phyloP scores from a whole-genome alignment of 2,888 invertebrate genomes.

The Orthosia cruda region DNA sequence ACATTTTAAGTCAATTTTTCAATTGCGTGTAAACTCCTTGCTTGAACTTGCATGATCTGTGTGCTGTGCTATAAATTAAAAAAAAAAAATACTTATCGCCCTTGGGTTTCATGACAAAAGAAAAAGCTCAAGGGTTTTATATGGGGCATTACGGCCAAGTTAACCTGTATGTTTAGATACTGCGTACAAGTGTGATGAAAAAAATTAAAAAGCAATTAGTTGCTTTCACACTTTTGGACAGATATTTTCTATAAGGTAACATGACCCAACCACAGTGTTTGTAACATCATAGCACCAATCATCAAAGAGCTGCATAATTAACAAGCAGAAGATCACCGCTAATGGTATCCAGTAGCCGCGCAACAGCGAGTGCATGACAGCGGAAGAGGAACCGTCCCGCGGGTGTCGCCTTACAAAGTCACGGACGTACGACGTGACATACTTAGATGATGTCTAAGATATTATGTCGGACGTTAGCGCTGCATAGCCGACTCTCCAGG shows the following conservation, averaged over 20 bases:
- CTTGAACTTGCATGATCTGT: too few relatives aligned
- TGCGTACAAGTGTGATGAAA: too few relatives aligned
- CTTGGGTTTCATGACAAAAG: too few relatives aligned
- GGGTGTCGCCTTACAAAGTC: conserved; percentile 66
- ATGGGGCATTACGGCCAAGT: too few relatives aligned
- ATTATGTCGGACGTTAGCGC: neutral
- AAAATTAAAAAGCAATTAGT: too few relatives aligned
- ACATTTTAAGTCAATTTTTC: too few relatives aligned
- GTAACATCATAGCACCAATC: neutral
- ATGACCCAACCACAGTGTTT: neutral
- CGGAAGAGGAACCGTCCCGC: conserved; percentile 60
- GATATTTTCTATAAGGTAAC: neutral
- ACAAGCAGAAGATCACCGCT: conserved; percentile 28
- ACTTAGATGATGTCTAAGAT: conserved; percentile 4
- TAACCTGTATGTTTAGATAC: too few relatives aligned
- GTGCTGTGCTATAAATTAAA: too few relatives aligned
- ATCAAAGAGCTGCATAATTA: conserved; percentile 42
- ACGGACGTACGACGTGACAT: conserved; percentile 43
- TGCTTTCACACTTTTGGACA: too few relatives aligned
- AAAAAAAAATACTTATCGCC: too few relatives aligned
- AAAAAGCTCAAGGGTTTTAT: too few relatives aligned
- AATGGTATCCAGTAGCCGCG: conserved; percentile 55
- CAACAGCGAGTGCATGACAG: conserved; percentile 32
- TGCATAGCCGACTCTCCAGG: conserved; percentile 5
- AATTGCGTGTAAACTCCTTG: too few relatives aligned